Evolutionary conservation across 2,113 vertebrate genomes (phyloP), one percentile per base, ranked within the genome.

Genomic region (Aramus guarauna): DNA sequence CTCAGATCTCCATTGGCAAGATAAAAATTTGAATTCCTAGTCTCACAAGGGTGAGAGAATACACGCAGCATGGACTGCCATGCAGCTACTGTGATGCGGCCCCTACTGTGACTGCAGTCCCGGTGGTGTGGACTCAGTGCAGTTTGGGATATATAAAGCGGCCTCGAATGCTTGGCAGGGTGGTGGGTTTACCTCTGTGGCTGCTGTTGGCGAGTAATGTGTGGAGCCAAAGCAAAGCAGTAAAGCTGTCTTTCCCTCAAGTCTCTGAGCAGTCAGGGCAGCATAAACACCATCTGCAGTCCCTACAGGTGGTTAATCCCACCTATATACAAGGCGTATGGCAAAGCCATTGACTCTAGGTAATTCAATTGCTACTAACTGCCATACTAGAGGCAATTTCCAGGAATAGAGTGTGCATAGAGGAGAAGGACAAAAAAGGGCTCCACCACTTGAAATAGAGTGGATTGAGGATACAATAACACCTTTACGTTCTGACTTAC

Each of bases 241-340:
- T 55, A 73, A 34, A 72, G 56, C 52, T 58, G 27, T 9, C 47
- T 64, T 85, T 84, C 14, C 23, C 21, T 86, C 1, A 1, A 64
- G 71, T 47, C 69, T 79, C 77, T 64, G 74, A 69, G 90, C 39
- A 55, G 53, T 73, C 79, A 63, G 64, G 55, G 74, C 69, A 23
- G 17, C 13, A 18, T 41, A 74, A 92, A 90, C 72, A 81, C 86
- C 92, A 96, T 90, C 88, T 96, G 95, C 56, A 34, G 21, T 74
- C 83, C 67, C 80, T 77, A 41, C 73, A 86, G 90, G 92, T 83
- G 93, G 72, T 71, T 85, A 91, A 90, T 96, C 84, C 80, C 58
- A 91, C 74, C 83, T 79, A 0, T 60, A 43, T 34, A 8, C 60
- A 32, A 52, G 17, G 59, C 4, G 2, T 48, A 20, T 81, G 79